phyloP scores from a whole-genome alignment of 2,888 invertebrate genomes.

The Chloroclystis v-ata region DNA sequence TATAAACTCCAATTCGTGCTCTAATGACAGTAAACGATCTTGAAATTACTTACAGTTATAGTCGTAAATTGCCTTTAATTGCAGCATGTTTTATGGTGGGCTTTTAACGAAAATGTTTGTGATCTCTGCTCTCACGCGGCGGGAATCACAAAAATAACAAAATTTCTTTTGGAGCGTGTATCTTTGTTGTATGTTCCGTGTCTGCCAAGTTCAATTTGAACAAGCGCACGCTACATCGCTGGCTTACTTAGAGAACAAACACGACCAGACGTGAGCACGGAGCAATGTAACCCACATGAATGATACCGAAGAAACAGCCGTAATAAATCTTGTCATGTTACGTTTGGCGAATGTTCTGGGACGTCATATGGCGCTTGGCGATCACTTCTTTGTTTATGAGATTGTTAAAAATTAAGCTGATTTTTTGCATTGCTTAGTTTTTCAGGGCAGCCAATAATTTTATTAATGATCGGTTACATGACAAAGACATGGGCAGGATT shows the following conservation, averaged over 20 bases:
- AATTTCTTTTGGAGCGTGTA: slow-evolving; percentile 52
- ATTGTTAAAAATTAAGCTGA: slow-evolving; percentile 52
- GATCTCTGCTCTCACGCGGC: slow-evolving; percentile 47
- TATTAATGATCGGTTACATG: slow-evolving; percentile 45
- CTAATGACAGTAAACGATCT: slow-evolving; percentile 47
- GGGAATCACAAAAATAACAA: slow-evolving; percentile 56
- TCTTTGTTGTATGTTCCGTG: slow-evolving; percentile 49
- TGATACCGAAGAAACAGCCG: slow-evolving; percentile 28
- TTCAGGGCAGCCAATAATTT: slow-evolving; percentile 40
- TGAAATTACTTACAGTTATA: slow-evolving; percentile 44
- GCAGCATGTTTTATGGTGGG: slow-evolving; percentile 36
- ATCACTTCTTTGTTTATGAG: slow-evolving; percentile 66
- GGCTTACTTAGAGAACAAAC: slow-evolving; percentile 23
- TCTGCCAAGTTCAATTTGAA: slow-evolving; percentile 44
- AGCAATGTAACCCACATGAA: slow-evolving; percentile 39
- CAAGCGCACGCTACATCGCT: slow-evolving; percentile 43
- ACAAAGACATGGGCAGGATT: slow-evolving; percentile 38
- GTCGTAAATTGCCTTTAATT: slow-evolving; percentile 44
- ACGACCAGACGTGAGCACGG: slow-evolving; percentile 10
- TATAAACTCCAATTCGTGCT: slow-evolving; percentile 42
- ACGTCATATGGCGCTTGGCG: slow-evolving; percentile 69
- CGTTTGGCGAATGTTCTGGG: slow-evolving; percentile 49
- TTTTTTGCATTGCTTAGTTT: slow-evolving; percentile 53
- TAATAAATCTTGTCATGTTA: slow-evolving; percentile 56
- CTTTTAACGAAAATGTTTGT: slow-evolving; percentile 40